Evolutionary conservation across 2,113 vertebrate species (phyloP), one percentile per base, ranked within the genome.

Genomic region (Parus major): DNA sequence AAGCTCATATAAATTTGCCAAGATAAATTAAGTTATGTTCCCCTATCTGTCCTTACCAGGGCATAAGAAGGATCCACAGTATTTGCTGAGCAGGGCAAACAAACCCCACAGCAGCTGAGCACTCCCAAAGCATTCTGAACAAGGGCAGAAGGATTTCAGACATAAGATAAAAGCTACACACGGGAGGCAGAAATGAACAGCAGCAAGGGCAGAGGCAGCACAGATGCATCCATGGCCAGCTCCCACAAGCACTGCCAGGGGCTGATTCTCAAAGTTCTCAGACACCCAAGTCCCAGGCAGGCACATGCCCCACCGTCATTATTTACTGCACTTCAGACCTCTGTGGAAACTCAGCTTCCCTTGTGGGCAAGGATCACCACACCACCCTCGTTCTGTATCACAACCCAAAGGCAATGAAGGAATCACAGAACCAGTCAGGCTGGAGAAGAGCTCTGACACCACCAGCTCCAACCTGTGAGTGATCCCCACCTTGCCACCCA

Each of bases 271-370:
- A 0, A 13, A 33, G 15, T 2, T 50, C 69, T 33, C 69, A 22
- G 11, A 9, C 20, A 44, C 3, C 9, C 27, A 33, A 55, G 29
- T 4, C 29, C 21, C 29, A 31, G 28, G 19, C 13, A 39, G 56
- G 11, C 0, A 0, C 0, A 0, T 1, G 10, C 8, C 3, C 1
- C 24, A 21, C 4, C 0, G 22, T 2, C 12, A 14, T 3, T 52
- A 39, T 21, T 33, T 10, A 27, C 7, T 15, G n/a, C 35, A 14
- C 14, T 10, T 31, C 25, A 25, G 29, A 35, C 3, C 16, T 49
- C 21, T 85, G 4, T 7, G 27, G 55, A 18, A 64, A n/a, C 10
- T 3, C 2, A 36, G 28, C 7, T 66, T 49, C 42, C 52, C 41
- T 25, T 15, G n/a, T 10, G 27, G 20, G 29, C 15, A 70, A 87